phyloP scores from a whole-genome alignment of 2,888 invertebrate species.

The Bedellia somnulentella region DNA sequence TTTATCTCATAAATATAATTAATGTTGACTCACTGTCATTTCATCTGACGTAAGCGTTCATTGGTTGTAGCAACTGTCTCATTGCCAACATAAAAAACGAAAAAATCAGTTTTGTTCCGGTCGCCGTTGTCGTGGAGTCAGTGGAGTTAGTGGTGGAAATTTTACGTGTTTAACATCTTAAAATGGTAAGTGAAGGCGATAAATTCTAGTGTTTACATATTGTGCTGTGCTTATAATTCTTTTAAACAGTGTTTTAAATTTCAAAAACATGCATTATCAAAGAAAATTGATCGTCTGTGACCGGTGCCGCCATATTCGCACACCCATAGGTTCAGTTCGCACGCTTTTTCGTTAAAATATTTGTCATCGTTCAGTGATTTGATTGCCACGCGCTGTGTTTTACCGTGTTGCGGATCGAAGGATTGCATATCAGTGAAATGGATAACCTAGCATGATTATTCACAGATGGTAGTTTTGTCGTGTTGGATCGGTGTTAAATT shows the following conservation, averaged over 20 bases:
- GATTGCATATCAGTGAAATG: too few relatives aligned
- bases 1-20: constrained; percentile 1
- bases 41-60: constrained; percentile 52
- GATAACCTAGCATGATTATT: constrained; percentile 15
- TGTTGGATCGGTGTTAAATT: constrained; percentile 44
- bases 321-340: constrained; percentile 40
- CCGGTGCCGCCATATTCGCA: constrained; percentile 61
- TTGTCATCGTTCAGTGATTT: constrained; percentile 56
- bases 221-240: constrained; percentile 26
- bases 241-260: constrained; percentile 19
- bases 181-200: constrained; percentile 56
- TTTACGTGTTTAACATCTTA: constrained; percentile 58
- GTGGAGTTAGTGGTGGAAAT: constrained; percentile 55
- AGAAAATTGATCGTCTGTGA: constrained; percentile 25
- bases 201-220: constrained; percentile 32
- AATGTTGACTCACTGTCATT: constrained; percentile 23
- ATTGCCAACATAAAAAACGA: constrained; percentile 36
- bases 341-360: constrained; percentile 47
- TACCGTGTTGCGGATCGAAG: constrained; percentile 14
- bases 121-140: constrained; percentile 55
- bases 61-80: constrained; percentile 25
- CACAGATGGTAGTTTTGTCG: constrained; percentile 14
- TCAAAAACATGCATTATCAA: constrained; percentile 27
- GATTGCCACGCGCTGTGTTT: constrained; percentile 51
- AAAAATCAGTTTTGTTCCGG: constrained; percentile 55